A percentile compares a stretch with the other conserved stretches of the same genome.
These are phyloP conservation scores for Hypothenemus hampei DNA, from an alignment of 1,140 invertebrate genomes.

Conservation along the genomic window DNA sequence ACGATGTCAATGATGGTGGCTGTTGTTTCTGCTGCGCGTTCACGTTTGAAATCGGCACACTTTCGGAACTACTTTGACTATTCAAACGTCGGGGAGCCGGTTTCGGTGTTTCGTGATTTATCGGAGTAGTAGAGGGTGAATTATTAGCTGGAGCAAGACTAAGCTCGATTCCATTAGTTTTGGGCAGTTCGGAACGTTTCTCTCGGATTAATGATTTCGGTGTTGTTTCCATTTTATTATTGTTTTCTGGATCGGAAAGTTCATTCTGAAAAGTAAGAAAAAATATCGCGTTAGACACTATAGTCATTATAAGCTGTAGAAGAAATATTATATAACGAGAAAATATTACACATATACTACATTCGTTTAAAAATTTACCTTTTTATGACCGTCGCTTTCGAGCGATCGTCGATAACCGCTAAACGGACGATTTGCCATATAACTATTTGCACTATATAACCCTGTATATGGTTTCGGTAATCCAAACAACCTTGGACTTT, in stretches of 20 bases:
- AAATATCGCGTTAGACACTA: too few relatives aligned
- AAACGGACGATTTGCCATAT: conserved; percentile 69
- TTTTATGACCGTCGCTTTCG: conserved; percentile 48
- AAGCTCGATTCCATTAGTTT: conserved; percentile 36
- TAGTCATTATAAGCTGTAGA: too few relatives aligned
- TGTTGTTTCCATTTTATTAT: conserved; percentile 12
- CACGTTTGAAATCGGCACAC: conserved; percentile 41
- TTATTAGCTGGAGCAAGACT: conserved; percentile 15
- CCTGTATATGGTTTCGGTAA: conserved; percentile 58
- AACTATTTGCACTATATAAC: conserved; percentile 60
- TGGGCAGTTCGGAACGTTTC: conserved; percentile 18
- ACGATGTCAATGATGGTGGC: conserved; percentile 4
- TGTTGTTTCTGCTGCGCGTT: conserved; percentile 28
- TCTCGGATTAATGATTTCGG: conserved; percentile 12
- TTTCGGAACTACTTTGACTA: conserved; percentile 17
- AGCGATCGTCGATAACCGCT: conserved; percentile 58
- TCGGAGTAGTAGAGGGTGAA: conserved; percentile 1
- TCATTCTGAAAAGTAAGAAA: conserved; percentile 23
- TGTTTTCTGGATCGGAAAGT: conserved; percentile 21
- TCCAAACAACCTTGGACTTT: conserved; percentile 56
- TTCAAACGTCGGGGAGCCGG: conserved; percentile 41
- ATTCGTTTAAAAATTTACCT: conserved; percentile 34
- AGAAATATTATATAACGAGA: too few relatives aligned
- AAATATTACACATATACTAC: too few relatives aligned
- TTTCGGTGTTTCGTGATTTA: conserved; percentile 37